Percentiles rank a stretch among this genome's conserved stretches.
These are phyloP conservation scores for Porites lutea DNA, from an alignment of 64 coral and sea anemone genomes.

Conservation along the genomic window DNA sequence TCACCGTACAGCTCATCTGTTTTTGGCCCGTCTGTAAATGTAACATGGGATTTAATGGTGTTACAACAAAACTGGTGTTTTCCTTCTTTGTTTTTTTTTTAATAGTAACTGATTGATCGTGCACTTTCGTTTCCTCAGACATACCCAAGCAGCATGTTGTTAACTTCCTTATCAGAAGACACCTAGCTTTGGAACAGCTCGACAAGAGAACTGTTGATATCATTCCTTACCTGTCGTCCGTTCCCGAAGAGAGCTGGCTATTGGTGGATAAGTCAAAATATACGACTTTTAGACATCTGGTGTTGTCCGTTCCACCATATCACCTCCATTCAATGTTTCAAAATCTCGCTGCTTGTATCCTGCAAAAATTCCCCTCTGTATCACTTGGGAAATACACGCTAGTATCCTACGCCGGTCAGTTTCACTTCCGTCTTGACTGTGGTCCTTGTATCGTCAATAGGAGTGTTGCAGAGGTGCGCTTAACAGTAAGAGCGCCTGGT, in stretches of 20 bases:
- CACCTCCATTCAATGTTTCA: constrained; percentile 28
- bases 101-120: neutral
- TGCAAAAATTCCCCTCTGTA: neutral
- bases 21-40: too few species aligned
- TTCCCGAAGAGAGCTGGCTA: constrained; percentile 4
- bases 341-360: constrained; percentile 2
- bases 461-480: constrained; percentile 26
- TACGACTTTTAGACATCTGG: constrained; percentile 36
- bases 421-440: constrained; percentile 44
- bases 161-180: constrained; percentile 36
- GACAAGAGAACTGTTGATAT: constrained; percentile 24
- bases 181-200: constrained; percentile 20
- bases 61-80: too few species aligned
- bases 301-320: constrained; percentile 24
- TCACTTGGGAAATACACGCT: constrained; percentile 13
- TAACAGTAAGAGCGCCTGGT: neutral
- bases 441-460: constrained; percentile 51
- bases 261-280: constrained; percentile 26
- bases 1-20: too few species aligned
- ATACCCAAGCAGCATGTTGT: constrained; percentile 20
- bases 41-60: too few species aligned
- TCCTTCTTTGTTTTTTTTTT: neutral
- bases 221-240: constrained; percentile 12
- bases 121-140: neutral
- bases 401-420: constrained; percentile 30